Evolutionary conservation across 2,888 invertebrate genomes (phyloP), one percentile per base, ranked within the genome.

Genomic region (Tinea semifulvella): DNA sequence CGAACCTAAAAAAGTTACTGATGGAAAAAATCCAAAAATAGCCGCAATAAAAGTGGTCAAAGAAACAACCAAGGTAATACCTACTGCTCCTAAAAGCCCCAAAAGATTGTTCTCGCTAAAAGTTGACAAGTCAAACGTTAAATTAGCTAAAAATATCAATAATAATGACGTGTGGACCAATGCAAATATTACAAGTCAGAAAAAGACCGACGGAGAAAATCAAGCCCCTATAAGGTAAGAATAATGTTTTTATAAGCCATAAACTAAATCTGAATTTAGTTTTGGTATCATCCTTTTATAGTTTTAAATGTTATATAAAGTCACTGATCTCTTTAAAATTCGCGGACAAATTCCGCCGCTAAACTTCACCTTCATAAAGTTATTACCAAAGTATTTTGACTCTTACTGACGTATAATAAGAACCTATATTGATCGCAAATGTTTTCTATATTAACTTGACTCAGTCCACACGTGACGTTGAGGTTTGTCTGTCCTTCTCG

Each of bases 91-190:
- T n/a, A 40, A 10, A 22, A 40, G 40, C 22, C 22, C 13, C 5
- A 40, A 13, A 22, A 22, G 14, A 11, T 60, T 72, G 53, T 60
- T 77, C 46, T 74, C 63, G 53, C 68, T 69, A 8, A 68, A 64
- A 52, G 49, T 56, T 20, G 74, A 69, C 22, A 65, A 60, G 52
- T 58, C 60, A 43, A 61, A 59, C 36, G 56, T 68, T 28, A 73
- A 69, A 59, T 48, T 66, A 19, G 66, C 67, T 19, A 76, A 76
- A 52, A 72, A 68, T 56, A 67, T 79, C n/a, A 80, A 80, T 48
- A 80, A 79, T 53, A 79, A 79, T 53, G 68, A 69, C 51, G 66
- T 74, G 46, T 79, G 77, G 77, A 63, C 71, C 2, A 67, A 65
- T 49, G 65, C 67, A 16, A 68, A 66, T 54, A 65, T 68, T 44